A percentile compares a stretch with the other conserved stretches of the same genome.
Conservation (phyloP, 2,888 invertebrate species). For the Pseudoips prasinana region DNA sequence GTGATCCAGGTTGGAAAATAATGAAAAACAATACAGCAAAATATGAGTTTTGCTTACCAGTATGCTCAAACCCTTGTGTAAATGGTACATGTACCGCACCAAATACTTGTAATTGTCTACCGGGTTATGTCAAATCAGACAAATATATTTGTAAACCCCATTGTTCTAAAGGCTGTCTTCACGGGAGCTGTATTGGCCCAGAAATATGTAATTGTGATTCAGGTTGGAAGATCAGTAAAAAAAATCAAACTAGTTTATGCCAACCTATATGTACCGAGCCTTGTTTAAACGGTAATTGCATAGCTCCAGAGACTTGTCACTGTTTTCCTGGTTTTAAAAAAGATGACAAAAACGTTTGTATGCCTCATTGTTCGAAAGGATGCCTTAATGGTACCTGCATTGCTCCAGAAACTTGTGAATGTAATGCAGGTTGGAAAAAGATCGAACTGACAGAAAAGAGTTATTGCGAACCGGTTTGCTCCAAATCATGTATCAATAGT, state of each 20-base stretch:
- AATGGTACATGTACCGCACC: conserved; percentile 11
- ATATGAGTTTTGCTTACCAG: too few species aligned
- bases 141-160: conserved; percentile 7
- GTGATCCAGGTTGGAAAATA: conserved; percentile 1
- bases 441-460: conserved; percentile 5
- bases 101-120: conserved; percentile 10
- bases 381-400: conserved; percentile 8
- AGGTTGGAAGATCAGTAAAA: conserved; percentile 10
- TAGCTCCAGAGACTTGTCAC: conserved; percentile 77
- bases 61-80: conserved; percentile 8
- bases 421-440: not conserved
- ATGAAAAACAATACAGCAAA: too few species aligned
- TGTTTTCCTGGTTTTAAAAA: conserved; percentile 59
- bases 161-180: conserved; percentile 10
- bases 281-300: conserved; percentile 44
- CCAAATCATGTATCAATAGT: conserved; percentile 9
- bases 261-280: too few species aligned
- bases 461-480: conserved; percentile 12
- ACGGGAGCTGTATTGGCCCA: conserved; percentile 13
- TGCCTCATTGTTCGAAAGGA: conserved; percentile 27
- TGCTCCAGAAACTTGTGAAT: conserved; percentile 6
- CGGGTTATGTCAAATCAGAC: conserved; percentile 1
- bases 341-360: conserved; percentile 16
- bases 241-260: not conserved
- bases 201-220: conserved; percentile 11